Conservation (phyloP, 2,888 invertebrate species). For the Gisinianus flammeolus region DNA sequence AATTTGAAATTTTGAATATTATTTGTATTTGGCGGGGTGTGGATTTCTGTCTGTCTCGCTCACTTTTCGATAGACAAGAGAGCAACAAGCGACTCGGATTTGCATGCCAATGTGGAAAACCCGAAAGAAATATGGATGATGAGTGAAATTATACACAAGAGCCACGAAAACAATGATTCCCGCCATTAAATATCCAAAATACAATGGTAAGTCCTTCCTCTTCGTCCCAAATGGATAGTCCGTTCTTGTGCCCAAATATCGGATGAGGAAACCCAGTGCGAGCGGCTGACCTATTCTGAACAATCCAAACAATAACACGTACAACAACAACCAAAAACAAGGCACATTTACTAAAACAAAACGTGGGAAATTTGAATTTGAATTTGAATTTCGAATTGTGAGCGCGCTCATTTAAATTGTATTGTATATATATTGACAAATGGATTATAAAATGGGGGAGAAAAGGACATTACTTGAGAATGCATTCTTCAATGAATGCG, state of each 20-base stretch:
- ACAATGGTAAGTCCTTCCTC: not conserved
- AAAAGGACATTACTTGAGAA: constrained; percentile 49
- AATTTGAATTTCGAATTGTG: not conserved
- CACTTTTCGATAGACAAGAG: constrained; percentile 86
- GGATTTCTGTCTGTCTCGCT: not conserved
- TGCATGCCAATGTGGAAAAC: constrained; percentile 76
- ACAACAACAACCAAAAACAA: not conserved
- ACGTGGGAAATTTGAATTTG: not conserved
- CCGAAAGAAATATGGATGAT: constrained; percentile 67
- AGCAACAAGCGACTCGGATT: constrained; percentile 80
- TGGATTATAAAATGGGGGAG: not conserved
- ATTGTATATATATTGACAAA: not conserved
- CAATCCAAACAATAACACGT: not conserved
- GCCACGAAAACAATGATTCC: not conserved
- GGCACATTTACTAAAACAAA: not conserved
- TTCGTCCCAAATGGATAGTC: not conserved
- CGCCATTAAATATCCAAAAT: constrained; percentile 12
- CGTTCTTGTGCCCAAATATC: constrained; percentile 46
- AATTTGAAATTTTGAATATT: not conserved
- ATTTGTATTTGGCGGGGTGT: not conserved
- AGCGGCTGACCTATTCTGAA: constrained; percentile 48
- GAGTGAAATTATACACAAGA: constrained; percentile 57
- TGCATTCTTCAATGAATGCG: constrained; percentile 61
- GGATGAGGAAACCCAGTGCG: constrained; percentile 54
- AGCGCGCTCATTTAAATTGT: not conserved